These are phyloP conservation scores for Drosophila equinoxialis DNA, from an alignment of 1,140 invertebrate genomes.

Conservation along the genomic window DNA sequence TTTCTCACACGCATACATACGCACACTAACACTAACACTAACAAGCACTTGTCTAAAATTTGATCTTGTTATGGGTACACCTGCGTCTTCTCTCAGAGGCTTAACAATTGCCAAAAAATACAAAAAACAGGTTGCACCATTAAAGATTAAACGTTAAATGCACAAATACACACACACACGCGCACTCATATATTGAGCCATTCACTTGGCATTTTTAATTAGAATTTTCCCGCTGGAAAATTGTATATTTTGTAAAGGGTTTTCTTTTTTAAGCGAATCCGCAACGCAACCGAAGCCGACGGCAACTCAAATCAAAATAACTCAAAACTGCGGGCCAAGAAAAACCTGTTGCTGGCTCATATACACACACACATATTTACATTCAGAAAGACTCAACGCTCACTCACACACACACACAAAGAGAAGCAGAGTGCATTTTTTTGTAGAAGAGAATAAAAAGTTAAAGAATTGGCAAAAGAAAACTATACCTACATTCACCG, in stretches of 20 bases:
- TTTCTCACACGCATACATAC: constrained; percentile 42
- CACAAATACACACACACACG: background rate
- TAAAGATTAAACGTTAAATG: constrained; percentile 16
- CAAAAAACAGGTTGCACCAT: constrained; percentile 16
- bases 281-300: constrained; percentile 27
- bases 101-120: constrained; percentile 8
- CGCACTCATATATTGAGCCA: background rate
- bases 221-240: constrained; percentile 15
- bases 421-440: constrained; percentile 24
- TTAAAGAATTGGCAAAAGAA: background rate
- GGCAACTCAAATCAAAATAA: constrained; percentile 38
- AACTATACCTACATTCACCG: background rate
- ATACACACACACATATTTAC: constrained; percentile 22
- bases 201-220: constrained; percentile 7
- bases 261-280: constrained; percentile 3
- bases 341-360: constrained; percentile 86
- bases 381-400: background rate
- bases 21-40: constrained; percentile 1
- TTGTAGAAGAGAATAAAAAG: background rate
- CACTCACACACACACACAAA: constrained; percentile 14
- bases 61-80: constrained; percentile 66
- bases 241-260: constrained; percentile 1
- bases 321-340: background rate
- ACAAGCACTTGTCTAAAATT: constrained; percentile 45
- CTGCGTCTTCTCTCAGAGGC: constrained; percentile 20